phyloP scores from a whole-genome alignment of 2,113 vertebrate species.

The Eonycteris spelaea region DNA sequence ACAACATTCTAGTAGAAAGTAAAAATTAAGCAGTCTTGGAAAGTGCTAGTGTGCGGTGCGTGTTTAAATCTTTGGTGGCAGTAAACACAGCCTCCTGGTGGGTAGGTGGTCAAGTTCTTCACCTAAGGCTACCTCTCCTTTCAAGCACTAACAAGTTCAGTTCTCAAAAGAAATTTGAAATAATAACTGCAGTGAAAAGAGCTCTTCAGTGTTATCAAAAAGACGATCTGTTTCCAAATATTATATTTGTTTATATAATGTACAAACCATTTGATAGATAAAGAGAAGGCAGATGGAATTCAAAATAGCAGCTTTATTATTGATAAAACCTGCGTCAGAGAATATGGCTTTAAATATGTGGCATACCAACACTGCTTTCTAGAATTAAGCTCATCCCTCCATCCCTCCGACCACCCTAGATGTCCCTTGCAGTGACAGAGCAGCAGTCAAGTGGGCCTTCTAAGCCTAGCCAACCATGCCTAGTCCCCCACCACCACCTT shows the following conservation, averaged over 20 bases:
- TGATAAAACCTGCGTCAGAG: not conserved
- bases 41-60: not conserved
- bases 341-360: not conserved
- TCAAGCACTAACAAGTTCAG: not conserved
- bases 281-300: slow-evolving; percentile 23
- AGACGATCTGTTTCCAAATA: slow-evolving; percentile 16
- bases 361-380: not conserved
- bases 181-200: not conserved
- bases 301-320: slow-evolving; percentile 27
- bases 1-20: slow-evolving; percentile 38
- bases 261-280: slow-evolving; percentile 23
- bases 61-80: slow-evolving; percentile 5
- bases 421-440: not conserved
- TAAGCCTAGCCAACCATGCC: not conserved
- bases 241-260: slow-evolving; percentile 19
- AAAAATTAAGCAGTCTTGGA: slow-evolving; percentile 48
- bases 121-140: not conserved
- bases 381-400: not conserved
- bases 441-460: fast-evolving
- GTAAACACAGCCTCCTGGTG: not conserved
- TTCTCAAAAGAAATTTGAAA: slow-evolving; percentile 16
- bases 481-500: no score
- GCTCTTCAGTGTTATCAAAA: not conserved
- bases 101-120: not conserved
- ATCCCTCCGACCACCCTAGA: not conserved